phyloP scores from a whole-genome alignment of 2,797 vertebrate genomes.

The Ptychobarbus kaznakovi region DNA sequence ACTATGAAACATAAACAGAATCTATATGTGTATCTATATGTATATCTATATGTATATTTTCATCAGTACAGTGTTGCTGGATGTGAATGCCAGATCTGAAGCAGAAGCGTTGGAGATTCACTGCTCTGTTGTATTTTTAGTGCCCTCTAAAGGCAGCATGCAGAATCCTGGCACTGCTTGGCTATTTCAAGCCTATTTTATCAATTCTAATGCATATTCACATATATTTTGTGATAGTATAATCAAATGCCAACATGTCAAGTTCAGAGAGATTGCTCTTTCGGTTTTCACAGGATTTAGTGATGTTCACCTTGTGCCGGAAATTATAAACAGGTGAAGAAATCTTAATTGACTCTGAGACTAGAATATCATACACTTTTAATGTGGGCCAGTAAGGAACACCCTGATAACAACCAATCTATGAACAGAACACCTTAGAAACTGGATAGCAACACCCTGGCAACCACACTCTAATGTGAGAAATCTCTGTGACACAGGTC shows the following conservation, averaged over 20 bases:
- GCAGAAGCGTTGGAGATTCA: background rate
- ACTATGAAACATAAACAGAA: too few species aligned
- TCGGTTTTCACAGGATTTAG: background rate
- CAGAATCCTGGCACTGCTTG: background rate
- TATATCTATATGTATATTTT: too few species aligned
- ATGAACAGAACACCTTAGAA: background rate
- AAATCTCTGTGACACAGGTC: background rate
- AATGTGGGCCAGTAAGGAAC: background rate
- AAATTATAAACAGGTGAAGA: background rate
- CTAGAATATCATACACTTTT: background rate
- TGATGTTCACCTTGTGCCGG: background rate
- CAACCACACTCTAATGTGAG: background rate
- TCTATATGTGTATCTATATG: too few species aligned
- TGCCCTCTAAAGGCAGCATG: background rate
- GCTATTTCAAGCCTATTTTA: background rate
- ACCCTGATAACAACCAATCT: background rate
- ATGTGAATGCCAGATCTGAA: background rate
- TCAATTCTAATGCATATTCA: background rate
- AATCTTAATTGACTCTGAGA: background rate
- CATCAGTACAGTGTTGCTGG: background rate
- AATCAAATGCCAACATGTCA: background rate
- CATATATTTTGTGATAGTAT: background rate
- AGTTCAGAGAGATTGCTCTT: background rate
- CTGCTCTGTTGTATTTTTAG: background rate
- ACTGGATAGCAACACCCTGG: constrained; percentile 9